Conservation (phyloP, 53 echinoderm and acorn worm species). For the Apostichopus leukothele region DNA sequence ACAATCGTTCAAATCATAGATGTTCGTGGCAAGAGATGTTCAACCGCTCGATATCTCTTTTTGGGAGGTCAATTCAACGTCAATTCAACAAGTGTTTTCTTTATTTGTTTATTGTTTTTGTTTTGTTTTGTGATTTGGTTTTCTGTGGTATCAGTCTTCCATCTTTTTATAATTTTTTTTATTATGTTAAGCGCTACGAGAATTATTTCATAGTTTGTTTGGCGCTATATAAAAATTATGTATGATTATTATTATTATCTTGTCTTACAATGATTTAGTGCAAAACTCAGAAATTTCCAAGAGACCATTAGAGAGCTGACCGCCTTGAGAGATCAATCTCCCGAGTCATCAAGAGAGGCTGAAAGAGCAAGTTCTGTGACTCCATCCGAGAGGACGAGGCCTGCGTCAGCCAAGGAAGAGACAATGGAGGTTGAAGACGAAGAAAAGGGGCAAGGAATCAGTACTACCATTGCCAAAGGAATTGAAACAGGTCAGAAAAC, state of each 20-base stretch:
- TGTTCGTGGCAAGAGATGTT: too few relatives aligned
- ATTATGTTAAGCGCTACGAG: neutral
- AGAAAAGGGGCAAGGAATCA: conserved; percentile 42
- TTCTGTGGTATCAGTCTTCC: too few relatives aligned
- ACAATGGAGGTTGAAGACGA: conserved; percentile 39
- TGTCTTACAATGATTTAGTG: neutral
- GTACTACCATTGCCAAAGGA: conserved; percentile 82
- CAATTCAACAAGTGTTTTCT: too few relatives aligned
- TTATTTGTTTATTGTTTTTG: too few relatives aligned
- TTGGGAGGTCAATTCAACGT: too few relatives aligned
- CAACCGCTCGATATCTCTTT: too few relatives aligned
- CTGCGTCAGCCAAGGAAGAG: neutral
- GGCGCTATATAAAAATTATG: too few relatives aligned
- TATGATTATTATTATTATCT: too few relatives aligned
- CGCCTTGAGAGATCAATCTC: conserved; percentile 66
- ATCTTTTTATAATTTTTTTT: too few relatives aligned
- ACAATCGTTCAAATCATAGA: too few relatives aligned
- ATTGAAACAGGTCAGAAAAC: conserved; percentile 56
- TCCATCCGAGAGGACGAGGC: neutral
- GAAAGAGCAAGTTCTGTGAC: neutral
- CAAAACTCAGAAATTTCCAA: conserved; percentile 68
- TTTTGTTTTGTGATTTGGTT: too few relatives aligned
- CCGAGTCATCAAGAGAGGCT: neutral
- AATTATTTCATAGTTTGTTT: neutral
- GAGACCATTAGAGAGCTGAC: conserved; percentile 67